Evolutionary conservation across 1,140 invertebrate genomes (phyloP), one percentile per base, ranked within the genome.

Genomic region (Charaxes varanes): DNA sequence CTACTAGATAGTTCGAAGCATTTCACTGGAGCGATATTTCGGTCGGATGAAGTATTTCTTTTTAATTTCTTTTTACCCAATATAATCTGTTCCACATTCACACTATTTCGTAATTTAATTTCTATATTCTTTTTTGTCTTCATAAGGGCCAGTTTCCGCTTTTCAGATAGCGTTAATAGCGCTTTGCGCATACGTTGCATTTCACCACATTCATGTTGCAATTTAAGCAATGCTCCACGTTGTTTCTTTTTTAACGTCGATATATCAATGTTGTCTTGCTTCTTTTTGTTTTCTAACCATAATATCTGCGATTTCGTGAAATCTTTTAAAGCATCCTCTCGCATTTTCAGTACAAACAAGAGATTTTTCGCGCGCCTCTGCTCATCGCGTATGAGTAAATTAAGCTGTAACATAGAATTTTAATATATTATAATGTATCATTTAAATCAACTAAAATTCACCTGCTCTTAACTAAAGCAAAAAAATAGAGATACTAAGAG

Each of bases 161-260:
- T 78, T 30, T 83, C 79, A 1, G 72, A 77, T 21, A 78, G 51
- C 3, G 77, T 60, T 4, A 81, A 34, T 4, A 83, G 37, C 3
- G 79, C 69, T 58, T 81, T 83, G 0, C 73, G 63, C 77, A 83
- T 83, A 10, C 77, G 65, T 41, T 83, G 74, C 79, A 83, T 83
- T 53, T 83, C 79, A 21, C 77, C 79, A 51, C 74, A 81, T 49
- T 83, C 79, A 43, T 81, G 77, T 32, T 83, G 77, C 17, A 81
- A 41, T 47, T 83, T 83, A 0, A 83, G 45, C 11, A 83, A 46
- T 6, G 79, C 77, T n/a, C 79, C 79, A 7, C 79, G 62, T 45
- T 83, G 79, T 33, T 83, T 83, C 34, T 83, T 83, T 41, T 79
- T 83, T 13, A 83, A 55, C 3, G 69, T 72, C 4, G 79, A 74